Percentiles rank a stretch among this genome's conserved stretches.
These are phyloP conservation scores for Patiria miniata DNA, from an alignment of 35 echinoderm and acorn worm genomes.

Conservation along the genomic window DNA sequence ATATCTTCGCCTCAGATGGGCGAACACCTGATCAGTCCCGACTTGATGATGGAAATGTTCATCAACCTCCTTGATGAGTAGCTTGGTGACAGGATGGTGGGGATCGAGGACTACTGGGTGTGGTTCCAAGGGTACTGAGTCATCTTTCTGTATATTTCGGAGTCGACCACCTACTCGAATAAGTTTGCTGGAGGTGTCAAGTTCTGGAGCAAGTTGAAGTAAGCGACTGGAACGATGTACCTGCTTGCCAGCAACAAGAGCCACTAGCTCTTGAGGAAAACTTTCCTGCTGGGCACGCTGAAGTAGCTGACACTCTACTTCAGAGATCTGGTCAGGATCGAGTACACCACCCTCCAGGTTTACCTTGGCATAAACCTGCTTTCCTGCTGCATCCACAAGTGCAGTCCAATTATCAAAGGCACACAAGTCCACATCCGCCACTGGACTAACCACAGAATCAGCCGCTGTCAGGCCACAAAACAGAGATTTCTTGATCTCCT, in stretches of 20 bases:
- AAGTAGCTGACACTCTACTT: background rate
- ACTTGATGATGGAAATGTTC: slow-evolving; percentile 2
- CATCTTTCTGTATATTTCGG: background rate
- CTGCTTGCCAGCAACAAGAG: background rate
- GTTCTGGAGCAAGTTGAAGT: background rate
- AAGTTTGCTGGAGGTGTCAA: background rate
- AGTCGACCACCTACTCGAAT: slow-evolving; percentile 35
- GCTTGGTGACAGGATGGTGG: slow-evolving; percentile 15
- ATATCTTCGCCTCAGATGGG: background rate
- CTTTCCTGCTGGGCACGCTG: background rate
- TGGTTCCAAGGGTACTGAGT: background rate
- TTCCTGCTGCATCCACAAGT: background rate
- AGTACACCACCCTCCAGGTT: background rate
- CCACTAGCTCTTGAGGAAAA: background rate
- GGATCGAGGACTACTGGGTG: slow-evolving; percentile 2
- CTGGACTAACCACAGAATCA: too few species aligned
- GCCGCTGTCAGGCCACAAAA: slow-evolving; percentile 20
- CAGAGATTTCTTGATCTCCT: slow-evolving; percentile 8
- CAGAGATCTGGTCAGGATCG: background rate
- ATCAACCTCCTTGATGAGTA: slow-evolving; percentile 10
- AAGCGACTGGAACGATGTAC: background rate
- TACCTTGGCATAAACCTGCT: background rate
- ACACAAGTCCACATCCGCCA: background rate
- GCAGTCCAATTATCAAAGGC: background rate
- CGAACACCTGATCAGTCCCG: background rate